Base-by-base conservation (phyloP, 2,113 vertebrate species). In the Scytalopus superciliaris region DNA sequence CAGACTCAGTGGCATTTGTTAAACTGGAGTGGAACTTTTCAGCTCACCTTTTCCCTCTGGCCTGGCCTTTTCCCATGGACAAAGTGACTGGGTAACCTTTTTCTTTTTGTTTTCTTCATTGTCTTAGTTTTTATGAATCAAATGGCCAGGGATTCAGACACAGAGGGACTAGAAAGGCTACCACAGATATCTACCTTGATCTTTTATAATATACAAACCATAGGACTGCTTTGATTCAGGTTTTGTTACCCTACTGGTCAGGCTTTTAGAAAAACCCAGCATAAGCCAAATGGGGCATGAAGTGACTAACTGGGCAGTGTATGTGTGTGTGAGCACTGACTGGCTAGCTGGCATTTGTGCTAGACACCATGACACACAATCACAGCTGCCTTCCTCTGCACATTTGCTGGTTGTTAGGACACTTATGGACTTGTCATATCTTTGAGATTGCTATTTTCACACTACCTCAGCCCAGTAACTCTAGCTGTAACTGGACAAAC, bases 401-500 rank as follows among this genome's bases (percentile, higher is more conserved):
- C 16, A 5, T 7, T 8, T 31, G 7, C 45, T 90, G 37, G 5
- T 40, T 73, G 12, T 55, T 62, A 82, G 62, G 52, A 53, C 35
- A 21, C 55, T 78, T 50, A 60, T 0, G 2, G 27, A 21, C 12
- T 30, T 49, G 27, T 10, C 23, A 3, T 24, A 9, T 35, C 35
- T 70, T 52, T n/a, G 44, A 75, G 31, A 55, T 64, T 66, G 44
- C 13, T 91, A 1, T 47, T 88, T 70, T 64, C 44, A 40, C 37
- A 49, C n/a, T 49, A 15, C 31, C 10, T 92, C 49, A 57, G 14
- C 19, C 47, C 40, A 63, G n/a, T 19, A 49, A 75, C 1, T 8
- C 64, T 45, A 28, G 2, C 28, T 56, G 14, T 22, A 83, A 79
- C 21, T 40, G 57, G 82, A 14, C 9, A 85, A 90, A 45, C 28